Percentiles rank a stretch among this genome's conserved stretches.
Evolutionary conservation across 2,113 vertebrate genomes (phyloP).

Genomic region (Arothron firmamentum): DNA sequence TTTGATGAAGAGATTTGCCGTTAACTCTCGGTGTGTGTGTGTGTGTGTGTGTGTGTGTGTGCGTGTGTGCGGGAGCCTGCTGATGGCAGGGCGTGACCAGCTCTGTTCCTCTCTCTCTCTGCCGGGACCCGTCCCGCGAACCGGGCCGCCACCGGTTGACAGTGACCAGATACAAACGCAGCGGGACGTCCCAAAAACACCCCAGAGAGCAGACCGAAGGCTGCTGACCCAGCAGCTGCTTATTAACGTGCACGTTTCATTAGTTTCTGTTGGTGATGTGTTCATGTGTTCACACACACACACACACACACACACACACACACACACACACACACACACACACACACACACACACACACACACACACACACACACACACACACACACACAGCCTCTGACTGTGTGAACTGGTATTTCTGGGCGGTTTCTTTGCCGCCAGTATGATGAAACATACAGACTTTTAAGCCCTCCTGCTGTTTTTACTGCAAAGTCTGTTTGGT

Average conservation of each 20-base stretch:
- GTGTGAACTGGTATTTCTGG: constrained; percentile 10
- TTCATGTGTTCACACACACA: constrained; percentile 38
- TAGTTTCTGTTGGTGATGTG: constrained; percentile 25
- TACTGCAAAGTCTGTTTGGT: not conserved
- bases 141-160: no score
- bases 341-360: no score
- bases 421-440: constrained; percentile 16
- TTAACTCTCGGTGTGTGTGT: not conserved
- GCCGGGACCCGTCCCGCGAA: no score
- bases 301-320: no score
- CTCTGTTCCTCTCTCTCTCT: no score
- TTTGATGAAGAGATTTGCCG: no score
- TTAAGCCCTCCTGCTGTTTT: constrained; percentile 11
- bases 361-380: constrained; percentile 1
- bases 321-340: no score
- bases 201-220: constrained; percentile 5
- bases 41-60: no score
- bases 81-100: no score
- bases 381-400: constrained; percentile 9
- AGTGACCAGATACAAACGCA: no score
- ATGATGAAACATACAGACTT: constrained; percentile 5
- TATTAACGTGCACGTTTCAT: constrained; percentile 44
- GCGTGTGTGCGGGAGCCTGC: no score
- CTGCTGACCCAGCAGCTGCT: constrained; percentile 17
- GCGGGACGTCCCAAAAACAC: no score